Percentiles rank a stretch among this genome's conserved stretches.
These are phyloP conservation scores for Stichodactyla mertensii DNA, from an alignment of 64 coral and sea anemone genomes.

Conservation along the genomic window DNA sequence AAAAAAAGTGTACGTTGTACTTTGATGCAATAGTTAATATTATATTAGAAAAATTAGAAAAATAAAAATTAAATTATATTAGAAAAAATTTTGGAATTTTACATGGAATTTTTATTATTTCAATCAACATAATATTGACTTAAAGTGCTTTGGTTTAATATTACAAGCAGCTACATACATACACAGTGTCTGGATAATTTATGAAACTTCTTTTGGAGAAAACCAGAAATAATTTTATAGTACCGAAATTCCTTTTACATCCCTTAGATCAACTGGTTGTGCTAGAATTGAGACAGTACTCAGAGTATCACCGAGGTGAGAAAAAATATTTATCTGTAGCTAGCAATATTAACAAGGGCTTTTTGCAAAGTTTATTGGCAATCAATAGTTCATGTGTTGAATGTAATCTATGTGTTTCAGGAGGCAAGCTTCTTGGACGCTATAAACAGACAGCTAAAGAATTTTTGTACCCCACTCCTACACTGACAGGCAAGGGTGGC, in stretches of 20 bases:
- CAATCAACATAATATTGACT: no score
- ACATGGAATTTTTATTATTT: no score
- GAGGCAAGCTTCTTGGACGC: constrained; percentile 81
- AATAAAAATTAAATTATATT: no score
- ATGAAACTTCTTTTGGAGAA: neutral
- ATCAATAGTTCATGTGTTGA: neutral
- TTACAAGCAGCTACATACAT: no score
- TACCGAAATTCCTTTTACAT: neutral
- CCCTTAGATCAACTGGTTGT: neutral
- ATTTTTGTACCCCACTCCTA: constrained; percentile 87
- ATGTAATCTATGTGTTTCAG: neutral
- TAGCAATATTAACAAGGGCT: neutral
- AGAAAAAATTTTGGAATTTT: no score
- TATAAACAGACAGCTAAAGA: constrained; percentile 84
- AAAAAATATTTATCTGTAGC: neutral
- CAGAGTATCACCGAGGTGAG: constrained; percentile 3
- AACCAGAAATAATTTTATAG: neutral
- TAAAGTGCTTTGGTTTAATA: no score
- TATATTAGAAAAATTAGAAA: no score
- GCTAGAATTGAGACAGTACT: constrained; percentile 7
- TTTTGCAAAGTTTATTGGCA: neutral
- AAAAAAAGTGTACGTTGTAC: neutral
- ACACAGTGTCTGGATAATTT: neutral
- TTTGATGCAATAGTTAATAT: no score
- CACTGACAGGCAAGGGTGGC: constrained; percentile 93